Evolutionary conservation across 2,797 vertebrate species (phyloP).

Genomic region (Parambassis ranga): DNA sequence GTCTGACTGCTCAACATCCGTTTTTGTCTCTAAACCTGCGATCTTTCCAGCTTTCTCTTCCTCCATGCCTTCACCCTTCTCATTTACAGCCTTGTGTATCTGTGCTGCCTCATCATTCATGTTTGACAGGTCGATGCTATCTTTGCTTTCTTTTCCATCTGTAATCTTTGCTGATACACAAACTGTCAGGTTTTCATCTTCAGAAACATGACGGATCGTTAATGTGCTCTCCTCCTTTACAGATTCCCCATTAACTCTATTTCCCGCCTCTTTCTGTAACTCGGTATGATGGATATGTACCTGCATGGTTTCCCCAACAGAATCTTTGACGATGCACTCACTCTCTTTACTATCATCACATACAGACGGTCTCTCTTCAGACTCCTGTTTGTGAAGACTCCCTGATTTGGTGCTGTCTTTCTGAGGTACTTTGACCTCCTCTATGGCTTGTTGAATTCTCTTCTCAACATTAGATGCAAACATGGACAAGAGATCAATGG

Average conservation of each 20-base stretch:
- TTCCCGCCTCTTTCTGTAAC: neutral
- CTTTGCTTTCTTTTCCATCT: conserved; percentile 8
- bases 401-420: conserved; percentile 4
- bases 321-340: neutral
- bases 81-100: neutral
- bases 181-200: neutral
- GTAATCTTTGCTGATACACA: neutral
- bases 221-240: neutral
- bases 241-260: neutral
- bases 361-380: neutral
- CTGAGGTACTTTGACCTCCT: conserved; percentile 59
- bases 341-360: conserved; percentile 10
- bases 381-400: neutral
- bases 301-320: neutral
- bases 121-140: neutral
- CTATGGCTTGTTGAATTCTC: conserved; percentile 72
- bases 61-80: conserved; percentile 8
- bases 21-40: neutral
- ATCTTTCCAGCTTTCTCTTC: conserved; percentile 21
- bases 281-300: neutral
- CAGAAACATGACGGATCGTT: neutral
- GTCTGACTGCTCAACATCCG: conserved; percentile 23
- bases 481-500: conserved; percentile 67
- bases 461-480: conserved; percentile 76
- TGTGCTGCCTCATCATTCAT: conserved; percentile 2